Evolutionary conservation across 2,888 invertebrate species (phyloP), one percentile per base, ranked within the genome.

Genomic region (Limulus polyphemus): DNA sequence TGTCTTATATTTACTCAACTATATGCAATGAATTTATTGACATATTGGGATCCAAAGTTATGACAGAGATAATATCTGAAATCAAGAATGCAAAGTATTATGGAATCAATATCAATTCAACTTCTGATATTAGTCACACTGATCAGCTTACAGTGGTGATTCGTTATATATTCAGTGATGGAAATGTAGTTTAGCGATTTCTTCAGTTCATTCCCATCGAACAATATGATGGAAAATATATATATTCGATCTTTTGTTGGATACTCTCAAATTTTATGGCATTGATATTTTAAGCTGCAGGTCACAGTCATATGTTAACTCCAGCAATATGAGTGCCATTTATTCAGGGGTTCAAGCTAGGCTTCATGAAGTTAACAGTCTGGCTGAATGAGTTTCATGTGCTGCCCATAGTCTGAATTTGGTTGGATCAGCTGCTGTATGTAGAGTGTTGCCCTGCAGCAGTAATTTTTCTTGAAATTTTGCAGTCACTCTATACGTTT

Each of bases 21-120:
- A 73, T 71, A 47, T 72, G 72, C 66, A 69, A 71, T 60, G 71
- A 74, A 67, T 72, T 73, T 67, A 71, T 72, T 13, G 54, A 54
- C 16, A 54, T 7, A 16, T 11, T 54, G 54, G n/a, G 54, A 17
- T 1, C 54, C n/a, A 16, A 32, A 17, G 54, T 54, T 54, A 16
- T 16, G 16, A 11, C 11, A 11, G 11, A 11, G 54, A 54, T 7
- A 11, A 4, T 54, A 54, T 32, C 11, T 11, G 54, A 11, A 32
- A 54, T 11, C 11, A 54, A 54, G n/a, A 54, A 17, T 54, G 54
- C 10, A 32, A 54, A 54, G 32, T 54, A n/a, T 32, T 54, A 17
- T 32, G 54, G 68, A 61, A 55, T 67, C 32, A 60, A 55, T 47
- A 61, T 67, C 1, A 59, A 63, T 59, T 68, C 64, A 17, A 62